Evolutionary conservation across 2,888 invertebrate species (phyloP), one percentile per base, ranked within the genome.

Genomic region (Platycnemis pennipes): DNA sequence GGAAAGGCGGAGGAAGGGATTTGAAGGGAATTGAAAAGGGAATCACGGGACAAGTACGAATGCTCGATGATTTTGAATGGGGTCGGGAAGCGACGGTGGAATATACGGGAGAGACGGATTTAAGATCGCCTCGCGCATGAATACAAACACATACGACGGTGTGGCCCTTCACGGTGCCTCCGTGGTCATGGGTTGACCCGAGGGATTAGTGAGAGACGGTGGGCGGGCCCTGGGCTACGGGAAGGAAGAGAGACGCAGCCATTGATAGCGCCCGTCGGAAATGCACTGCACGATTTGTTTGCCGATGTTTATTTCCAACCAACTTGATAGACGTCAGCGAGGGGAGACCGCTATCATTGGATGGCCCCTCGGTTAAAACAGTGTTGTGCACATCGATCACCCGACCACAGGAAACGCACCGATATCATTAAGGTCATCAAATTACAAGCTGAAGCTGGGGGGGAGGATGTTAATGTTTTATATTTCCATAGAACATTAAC

Each of bases 181-280:
- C 91, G 91, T 91, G 91, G 31, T 42, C 63, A n/a, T 2, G 63
- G 91, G 91, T 69, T 91, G 63, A 63, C 56, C 53, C n/a, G 7
- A n/a, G 44, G 63, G 91, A 91, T 91, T 91, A 91, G 63, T 69
- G 42, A 16, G 69, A n/a, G n/a, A n/a, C 42, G 7, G 63, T 13
- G n/a, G 91, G 44, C n/a, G 91, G 63, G 45, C 5, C 4, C 37
- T 22, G 91, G 69, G 44, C 37, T 56, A 44, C 8, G 1, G 37
- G 31, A 91, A 42, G 63, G 56, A 11, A 56, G 19, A n/a, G 63
- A 22, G 37, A 37, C 11, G 16, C 8, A 46, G 42, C 37, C 53
- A 42, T 56, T 53, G 89, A 89, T 88, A 44, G 63, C 44, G n/a
- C n/a, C n/a, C n/a, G 63, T 44, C 77, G 13, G 31, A 77, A 37